Percentiles rank a stretch among this genome's conserved stretches.
Conservation (phyloP, 2,797 vertebrate species). For the Eulemur coronatus region DNA sequence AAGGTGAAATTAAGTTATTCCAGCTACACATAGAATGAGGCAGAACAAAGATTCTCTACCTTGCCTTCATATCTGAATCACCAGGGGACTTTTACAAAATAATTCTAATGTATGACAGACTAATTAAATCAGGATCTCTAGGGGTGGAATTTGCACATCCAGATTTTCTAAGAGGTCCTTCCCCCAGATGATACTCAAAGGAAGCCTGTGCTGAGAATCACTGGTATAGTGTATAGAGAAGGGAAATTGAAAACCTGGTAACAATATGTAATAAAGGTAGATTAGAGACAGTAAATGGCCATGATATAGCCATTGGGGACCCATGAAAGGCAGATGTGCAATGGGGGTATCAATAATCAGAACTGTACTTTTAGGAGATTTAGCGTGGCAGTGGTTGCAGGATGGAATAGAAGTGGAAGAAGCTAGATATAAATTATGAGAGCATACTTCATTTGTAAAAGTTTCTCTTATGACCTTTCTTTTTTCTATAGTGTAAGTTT, state of each 20-base stretch:
- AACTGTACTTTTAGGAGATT: not conserved
- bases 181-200: not conserved
- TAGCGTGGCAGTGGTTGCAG: not conserved
- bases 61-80: not conserved
- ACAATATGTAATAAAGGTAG: not conserved
- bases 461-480: not conserved
- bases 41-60: not conserved
- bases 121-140: not conserved
- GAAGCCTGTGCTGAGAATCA: not conserved
- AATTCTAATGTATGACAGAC: not conserved
- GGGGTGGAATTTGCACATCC: not conserved
- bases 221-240: not conserved
- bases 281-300: not conserved
- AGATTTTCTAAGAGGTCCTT: not conserved
- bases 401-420: not conserved
- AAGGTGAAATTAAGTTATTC: not conserved
- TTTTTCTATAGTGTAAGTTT: not conserved
- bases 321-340: not conserved
- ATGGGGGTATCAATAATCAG: not conserved
- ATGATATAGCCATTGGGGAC: not conserved
- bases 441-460: not conserved
- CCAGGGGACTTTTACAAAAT: not conserved
- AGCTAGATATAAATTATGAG: not conserved
- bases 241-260: not conserved
- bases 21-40: not conserved